Conservation (phyloP, 2,888 invertebrate genomes). For the Quadriops clusia region DNA sequence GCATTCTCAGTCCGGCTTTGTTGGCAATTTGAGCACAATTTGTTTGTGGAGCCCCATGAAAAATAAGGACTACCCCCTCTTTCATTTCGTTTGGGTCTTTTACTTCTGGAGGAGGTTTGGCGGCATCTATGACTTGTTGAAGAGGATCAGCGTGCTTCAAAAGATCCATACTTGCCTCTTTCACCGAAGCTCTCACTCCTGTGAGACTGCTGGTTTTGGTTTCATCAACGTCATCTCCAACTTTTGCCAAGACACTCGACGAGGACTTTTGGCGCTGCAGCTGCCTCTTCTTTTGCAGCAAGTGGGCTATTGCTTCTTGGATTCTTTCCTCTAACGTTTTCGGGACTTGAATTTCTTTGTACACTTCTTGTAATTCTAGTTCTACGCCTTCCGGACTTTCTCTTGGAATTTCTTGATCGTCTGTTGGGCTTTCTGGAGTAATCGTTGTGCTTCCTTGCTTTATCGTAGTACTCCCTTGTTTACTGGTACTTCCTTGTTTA, state of each 20-base stretch:
- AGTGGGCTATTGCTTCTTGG: slow-evolving; percentile 5
- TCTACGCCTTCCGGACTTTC: slow-evolving; percentile 1
- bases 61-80: slow-evolving; percentile 34
- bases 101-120: slow-evolving; percentile 6
- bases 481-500: too few species aligned
- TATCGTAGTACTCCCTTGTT: too few species aligned
- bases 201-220: not conserved
- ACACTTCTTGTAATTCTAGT: too few species aligned
- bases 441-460: too few species aligned
- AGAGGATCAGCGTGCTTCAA: slow-evolving; percentile 23
- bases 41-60: slow-evolving; percentile 37
- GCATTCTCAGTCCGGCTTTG: slow-evolving; percentile 33
- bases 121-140: slow-evolving; percentile 19
- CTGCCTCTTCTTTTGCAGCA: slow-evolving; percentile 11
- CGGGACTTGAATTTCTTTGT: too few species aligned
- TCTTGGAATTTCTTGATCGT: too few species aligned
- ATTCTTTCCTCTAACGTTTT: too few species aligned
- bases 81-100: slow-evolving; percentile 15
- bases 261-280: slow-evolving; percentile 19
- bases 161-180: not conserved
- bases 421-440: too few species aligned
- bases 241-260: slow-evolving; percentile 18
- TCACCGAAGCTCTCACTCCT: slow-evolving; percentile 7
- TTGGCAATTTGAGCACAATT: slow-evolving; percentile 28
- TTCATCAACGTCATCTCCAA: not conserved